Conservation (phyloP, 2,888 invertebrate species). For the Netelia inedita region DNA sequence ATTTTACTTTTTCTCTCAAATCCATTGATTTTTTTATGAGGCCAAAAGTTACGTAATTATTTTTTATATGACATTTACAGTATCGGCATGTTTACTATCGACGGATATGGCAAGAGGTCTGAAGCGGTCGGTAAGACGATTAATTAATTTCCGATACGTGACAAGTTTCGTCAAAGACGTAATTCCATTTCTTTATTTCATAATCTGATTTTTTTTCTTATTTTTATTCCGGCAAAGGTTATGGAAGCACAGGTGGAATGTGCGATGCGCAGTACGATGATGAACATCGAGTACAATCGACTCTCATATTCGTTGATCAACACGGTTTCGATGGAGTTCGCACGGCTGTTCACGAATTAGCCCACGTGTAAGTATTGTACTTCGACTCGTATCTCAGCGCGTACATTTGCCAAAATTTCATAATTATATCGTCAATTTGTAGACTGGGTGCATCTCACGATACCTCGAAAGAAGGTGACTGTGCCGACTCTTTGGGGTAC, state of each 20-base stretch:
- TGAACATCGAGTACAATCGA: not conserved
- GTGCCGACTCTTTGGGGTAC: not conserved
- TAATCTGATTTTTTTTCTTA: not conserved
- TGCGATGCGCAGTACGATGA: not conserved
- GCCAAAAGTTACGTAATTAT: not conserved
- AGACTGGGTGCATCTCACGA: constrained; percentile 16
- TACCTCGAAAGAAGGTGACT: not conserved
- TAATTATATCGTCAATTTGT: not conserved
- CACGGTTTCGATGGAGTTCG: constrained; percentile 9
- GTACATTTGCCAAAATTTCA: not conserved
- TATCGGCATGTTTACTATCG: not conserved
- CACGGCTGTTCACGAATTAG: constrained; percentile 2
- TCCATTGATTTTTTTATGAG: not conserved
- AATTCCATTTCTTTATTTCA: no score
- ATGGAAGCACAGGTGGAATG: not conserved
- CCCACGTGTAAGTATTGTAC: constrained; percentile 12
- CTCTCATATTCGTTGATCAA: not conserved
- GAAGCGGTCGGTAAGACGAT: not conserved
- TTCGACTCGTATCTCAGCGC: not conserved
- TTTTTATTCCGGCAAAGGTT: not conserved
- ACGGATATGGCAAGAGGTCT: not conserved
- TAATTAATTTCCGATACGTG: not conserved
- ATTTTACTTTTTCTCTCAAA: not conserved
- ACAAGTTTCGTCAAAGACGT: not conserved
- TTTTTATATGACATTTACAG: not conserved